A percentile compares a stretch with the other conserved stretches of the same genome.
phyloP scores from a whole-genome alignment of 1,140 invertebrate genomes.

The Pteromalus puparum region DNA sequence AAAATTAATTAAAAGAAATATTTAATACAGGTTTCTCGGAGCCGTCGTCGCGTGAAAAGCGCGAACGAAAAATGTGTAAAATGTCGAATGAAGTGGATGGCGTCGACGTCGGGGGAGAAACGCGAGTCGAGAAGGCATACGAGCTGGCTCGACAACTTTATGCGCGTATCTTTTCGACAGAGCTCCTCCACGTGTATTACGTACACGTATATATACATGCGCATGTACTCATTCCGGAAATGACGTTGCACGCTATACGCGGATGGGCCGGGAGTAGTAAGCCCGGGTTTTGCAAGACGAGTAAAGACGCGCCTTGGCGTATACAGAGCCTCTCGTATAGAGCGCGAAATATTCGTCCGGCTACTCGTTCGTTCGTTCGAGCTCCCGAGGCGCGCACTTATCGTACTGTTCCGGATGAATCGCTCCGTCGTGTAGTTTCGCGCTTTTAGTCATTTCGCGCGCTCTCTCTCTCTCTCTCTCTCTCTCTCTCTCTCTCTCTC shows the following conservation, averaged over 20 bases:
- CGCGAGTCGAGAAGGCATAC: not conserved
- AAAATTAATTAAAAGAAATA: too few species aligned
- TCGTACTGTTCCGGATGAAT: slow-evolving; percentile 21
- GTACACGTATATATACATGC: not conserved
- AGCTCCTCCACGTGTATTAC: not conserved
- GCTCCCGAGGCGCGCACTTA: not conserved
- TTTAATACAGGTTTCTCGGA: too few species aligned
- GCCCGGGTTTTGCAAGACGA: slow-evolving; percentile 22
- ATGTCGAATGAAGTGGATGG: not conserved
- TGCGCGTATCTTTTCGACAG: slow-evolving; percentile 6
- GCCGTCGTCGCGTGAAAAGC: not conserved
- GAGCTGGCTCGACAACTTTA: not conserved
- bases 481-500: not conserved
- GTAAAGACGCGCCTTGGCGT: slow-evolving; percentile 18
- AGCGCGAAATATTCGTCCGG: not conserved
- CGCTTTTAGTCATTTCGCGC: not conserved
- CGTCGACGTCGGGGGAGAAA: not conserved
- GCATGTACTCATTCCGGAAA: slow-evolving; percentile 49
- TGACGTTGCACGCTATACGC: slow-evolving; percentile 39
- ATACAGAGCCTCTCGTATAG: not conserved
- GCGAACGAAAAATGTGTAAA: not conserved
- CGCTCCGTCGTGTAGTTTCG: not conserved
- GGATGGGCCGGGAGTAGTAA: slow-evolving; percentile 3
- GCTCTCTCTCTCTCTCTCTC: not conserved
- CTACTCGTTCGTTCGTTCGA: not conserved